Base-by-base conservation (phyloP, 2,888 invertebrate species). In the Ochropleura plecta region DNA sequence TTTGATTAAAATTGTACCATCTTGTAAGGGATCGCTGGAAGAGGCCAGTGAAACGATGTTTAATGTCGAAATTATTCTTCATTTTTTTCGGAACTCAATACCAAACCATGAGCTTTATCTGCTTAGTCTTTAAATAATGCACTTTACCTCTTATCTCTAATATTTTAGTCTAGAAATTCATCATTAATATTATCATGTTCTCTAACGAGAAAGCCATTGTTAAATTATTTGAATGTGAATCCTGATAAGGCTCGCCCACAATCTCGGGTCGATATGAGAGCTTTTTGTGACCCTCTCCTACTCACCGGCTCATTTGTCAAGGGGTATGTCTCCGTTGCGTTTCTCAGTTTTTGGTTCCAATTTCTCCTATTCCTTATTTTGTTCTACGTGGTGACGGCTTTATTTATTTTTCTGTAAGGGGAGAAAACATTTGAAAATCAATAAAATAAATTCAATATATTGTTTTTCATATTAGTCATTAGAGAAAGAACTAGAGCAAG, bases 1-100 rank as follows among this genome's bases (percentile, higher is more conserved):
- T 57, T 81, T 82, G 76, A 84, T 82, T 82, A 84, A 84, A 82
- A 73, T 83, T 83, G 72, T 80, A 68, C 64, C 76, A 83, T 80
- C 81, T 83, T 82, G 81, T 83, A 62, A 76, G 63, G 64, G 76
- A 83, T 83, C 70, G 60, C 67, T 76, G 69, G 20, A 63, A 71
- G 48, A 63, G 74, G 51, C 57, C 60, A 68, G 46, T 57, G 67
- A 60, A 69, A 67, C 46, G 69, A 62, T 48, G 51, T 72, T 62
- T 53, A 10, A 69, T 79, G 40, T 57, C 30, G 49, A 57, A 57
- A 80, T 78, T 62, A 49, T 60, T 65, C 10, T 49, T 65, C 44
- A 0, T 66, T 49, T 69, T n/a, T 53, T 48, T 18, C 14, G 18
- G 7, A 20, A 51, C 5, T 5, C 4, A 20, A 18, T 30, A 16